Percentiles rank a stretch among this genome's conserved stretches.
These are phyloP conservation scores for Syrrhaptes paradoxus DNA, from an alignment of 2,113 vertebrate species.

Conservation along the genomic window DNA sequence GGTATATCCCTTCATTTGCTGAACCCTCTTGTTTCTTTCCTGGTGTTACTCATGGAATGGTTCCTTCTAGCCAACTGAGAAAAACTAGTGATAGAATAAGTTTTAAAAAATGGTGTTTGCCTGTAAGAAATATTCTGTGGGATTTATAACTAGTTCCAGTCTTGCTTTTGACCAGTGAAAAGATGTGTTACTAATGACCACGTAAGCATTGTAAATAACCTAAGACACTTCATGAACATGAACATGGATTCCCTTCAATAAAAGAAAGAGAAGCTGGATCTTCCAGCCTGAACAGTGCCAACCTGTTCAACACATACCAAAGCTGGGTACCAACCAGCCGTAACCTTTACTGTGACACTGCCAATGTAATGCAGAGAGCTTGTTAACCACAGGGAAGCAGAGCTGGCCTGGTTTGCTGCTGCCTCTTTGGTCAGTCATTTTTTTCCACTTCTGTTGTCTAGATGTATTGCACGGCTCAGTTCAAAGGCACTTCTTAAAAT, in stretches of 20 bases:
- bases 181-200: neutral
- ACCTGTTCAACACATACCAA: accelerated
- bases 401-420: neutral
- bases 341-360: neutral
- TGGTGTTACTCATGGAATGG: neutral
- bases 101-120: neutral
- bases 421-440: neutral
- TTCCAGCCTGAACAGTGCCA: neutral
- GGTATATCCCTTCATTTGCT: neutral
- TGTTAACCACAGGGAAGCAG: neutral
- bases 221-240: neutral
- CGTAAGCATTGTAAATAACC: neutral
- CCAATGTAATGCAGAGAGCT: neutral
- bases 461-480: neutral
- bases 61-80: neutral
- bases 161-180: neutral
- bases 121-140: neutral
- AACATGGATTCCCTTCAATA: neutral
- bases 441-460: neutral
- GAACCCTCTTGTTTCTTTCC: neutral
- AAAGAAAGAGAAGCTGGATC: neutral
- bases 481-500: neutral
- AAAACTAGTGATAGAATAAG: neutral
- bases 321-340: neutral
- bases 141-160: neutral